These are phyloP conservation scores for Monomorium pharaonis DNA, from an alignment of 1,140 invertebrate genomes.

Conservation along the genomic window DNA sequence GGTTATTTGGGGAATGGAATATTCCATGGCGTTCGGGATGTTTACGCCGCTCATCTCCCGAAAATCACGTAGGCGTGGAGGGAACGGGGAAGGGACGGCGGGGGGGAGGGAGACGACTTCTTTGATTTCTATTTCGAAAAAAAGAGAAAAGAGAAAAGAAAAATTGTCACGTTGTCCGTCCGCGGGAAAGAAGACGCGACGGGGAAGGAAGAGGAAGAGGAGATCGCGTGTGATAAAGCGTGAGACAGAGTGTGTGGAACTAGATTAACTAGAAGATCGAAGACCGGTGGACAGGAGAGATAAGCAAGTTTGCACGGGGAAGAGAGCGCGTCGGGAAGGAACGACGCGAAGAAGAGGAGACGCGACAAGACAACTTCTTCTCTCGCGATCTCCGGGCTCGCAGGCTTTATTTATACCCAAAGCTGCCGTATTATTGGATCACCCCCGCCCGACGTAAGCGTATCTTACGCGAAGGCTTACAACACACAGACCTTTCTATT, in stretches of 20 bases:
- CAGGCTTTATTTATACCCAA: constrained; percentile 81
- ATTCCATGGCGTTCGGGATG: constrained; percentile 18
- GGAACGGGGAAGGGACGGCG: no score
- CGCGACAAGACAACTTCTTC: constrained; percentile 56
- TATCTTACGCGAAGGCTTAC: constrained; percentile 71
- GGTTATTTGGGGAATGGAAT: constrained; percentile 50
- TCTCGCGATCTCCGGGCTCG: constrained; percentile 74
- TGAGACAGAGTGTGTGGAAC: not conserved
- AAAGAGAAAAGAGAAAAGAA: not conserved
- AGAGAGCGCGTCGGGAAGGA: constrained; percentile 19
- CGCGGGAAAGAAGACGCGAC: not conserved
- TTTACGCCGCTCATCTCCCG: constrained; percentile 41
- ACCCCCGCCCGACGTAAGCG: constrained; percentile 75
- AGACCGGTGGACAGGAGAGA: constrained; percentile 36
- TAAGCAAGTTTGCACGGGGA: constrained; percentile 39
- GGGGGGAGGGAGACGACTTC: not conserved
- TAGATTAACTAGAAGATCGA: constrained; percentile 42
- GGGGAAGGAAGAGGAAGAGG: not conserved
- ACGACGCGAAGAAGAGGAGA: constrained; percentile 12
- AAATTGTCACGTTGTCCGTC: constrained; percentile 19
- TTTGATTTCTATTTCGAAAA: constrained; percentile 52
- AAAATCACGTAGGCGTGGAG: constrained; percentile 33
- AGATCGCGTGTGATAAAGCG: constrained; percentile 22
- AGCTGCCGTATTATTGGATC: constrained; percentile 81
- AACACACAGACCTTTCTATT: constrained; percentile 66